A percentile compares a stretch with the other conserved stretches of the same genome.
phyloP scores from a whole-genome alignment of 2,113 vertebrate species.

The Vimba vimba region DNA sequence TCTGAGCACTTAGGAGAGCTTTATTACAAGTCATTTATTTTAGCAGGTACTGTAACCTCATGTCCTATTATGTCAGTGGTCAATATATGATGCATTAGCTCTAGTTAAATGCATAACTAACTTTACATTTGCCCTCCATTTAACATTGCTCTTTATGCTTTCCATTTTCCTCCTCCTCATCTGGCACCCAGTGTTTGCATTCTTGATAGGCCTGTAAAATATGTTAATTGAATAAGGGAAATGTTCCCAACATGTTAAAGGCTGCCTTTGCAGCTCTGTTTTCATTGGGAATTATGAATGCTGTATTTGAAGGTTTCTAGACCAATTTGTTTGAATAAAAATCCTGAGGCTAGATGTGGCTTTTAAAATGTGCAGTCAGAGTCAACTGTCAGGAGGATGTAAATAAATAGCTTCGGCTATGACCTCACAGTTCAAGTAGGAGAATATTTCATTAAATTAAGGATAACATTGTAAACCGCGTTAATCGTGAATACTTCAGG shows the following conservation, averaged over 20 bases:
- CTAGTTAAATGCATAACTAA: constrained; percentile 12
- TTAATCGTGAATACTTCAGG: not conserved
- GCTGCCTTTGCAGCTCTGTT: constrained; percentile 38
- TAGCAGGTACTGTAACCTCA: not conserved
- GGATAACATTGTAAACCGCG: not conserved
- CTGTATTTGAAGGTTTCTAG: constrained; percentile 32
- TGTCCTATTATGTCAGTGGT: constrained; percentile 30
- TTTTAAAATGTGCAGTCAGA: not conserved
- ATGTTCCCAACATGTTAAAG: constrained; percentile 45
- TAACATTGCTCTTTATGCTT: constrained; percentile 41
- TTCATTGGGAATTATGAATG: constrained; percentile 51
- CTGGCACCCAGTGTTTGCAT: constrained; percentile 23
- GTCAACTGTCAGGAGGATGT: not conserved
- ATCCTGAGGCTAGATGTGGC: not conserved
- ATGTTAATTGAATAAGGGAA: constrained; percentile 52
- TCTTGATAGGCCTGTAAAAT: constrained; percentile 42
- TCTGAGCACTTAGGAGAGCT: not conserved
- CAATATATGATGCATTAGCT: constrained; percentile 16
- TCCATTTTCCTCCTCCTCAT: constrained; percentile 29
- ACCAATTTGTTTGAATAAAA: constrained; percentile 40
- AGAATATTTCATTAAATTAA: not conserved
- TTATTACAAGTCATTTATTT: constrained; percentile 25
- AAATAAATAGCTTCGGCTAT: constrained; percentile 1
- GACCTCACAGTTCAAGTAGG: not conserved
- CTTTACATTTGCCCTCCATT: constrained; percentile 36